These are phyloP conservation scores for Hetaerina titia DNA, from an alignment of 2,888 invertebrate genomes.

Conservation along the genomic window DNA sequence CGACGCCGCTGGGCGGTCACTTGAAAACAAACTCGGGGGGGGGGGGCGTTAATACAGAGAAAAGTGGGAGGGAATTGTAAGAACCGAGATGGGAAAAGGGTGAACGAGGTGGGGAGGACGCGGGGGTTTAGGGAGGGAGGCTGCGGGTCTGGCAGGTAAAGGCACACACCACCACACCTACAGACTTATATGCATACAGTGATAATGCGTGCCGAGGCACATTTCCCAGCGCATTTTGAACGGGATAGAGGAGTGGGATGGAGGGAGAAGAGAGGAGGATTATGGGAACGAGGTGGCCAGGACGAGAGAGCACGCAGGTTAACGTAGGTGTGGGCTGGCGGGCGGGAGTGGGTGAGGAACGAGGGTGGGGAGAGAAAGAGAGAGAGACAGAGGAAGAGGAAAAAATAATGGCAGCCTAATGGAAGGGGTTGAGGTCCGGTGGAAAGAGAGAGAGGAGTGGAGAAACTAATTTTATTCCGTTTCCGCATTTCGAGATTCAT, in stretches of 20 bases:
- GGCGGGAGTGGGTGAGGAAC: not conserved
- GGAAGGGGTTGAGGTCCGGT: conserved; percentile 18
- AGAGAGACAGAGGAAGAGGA: not conserved
- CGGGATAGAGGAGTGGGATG: not conserved
- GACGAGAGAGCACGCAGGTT: no score
- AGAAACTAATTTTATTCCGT: conserved; percentile 56
- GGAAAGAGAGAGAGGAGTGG: not conserved
- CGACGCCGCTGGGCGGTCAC: conserved; percentile 36
- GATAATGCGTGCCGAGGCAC: conserved; percentile 54
- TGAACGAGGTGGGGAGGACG: not conserved
- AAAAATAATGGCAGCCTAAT: not conserved
- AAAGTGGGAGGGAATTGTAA: no score
- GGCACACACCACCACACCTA: not conserved
- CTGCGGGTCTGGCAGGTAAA: not conserved
- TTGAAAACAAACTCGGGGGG: conserved; percentile 50
- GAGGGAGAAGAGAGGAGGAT: not conserved
- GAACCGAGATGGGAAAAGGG: no score
- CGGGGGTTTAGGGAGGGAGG: not conserved
- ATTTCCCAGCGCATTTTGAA: conserved; percentile 44
- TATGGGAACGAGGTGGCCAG: no score
- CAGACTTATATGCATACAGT: conserved; percentile 25
- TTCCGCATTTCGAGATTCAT: conserved; percentile 60
- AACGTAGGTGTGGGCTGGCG: not conserved
- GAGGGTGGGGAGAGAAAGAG: not conserved
- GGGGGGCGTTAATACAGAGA: conserved; percentile 20